Evolutionary conservation across 2,113 vertebrate genomes (phyloP).

Genomic region (Crotalus helleri): DNA sequence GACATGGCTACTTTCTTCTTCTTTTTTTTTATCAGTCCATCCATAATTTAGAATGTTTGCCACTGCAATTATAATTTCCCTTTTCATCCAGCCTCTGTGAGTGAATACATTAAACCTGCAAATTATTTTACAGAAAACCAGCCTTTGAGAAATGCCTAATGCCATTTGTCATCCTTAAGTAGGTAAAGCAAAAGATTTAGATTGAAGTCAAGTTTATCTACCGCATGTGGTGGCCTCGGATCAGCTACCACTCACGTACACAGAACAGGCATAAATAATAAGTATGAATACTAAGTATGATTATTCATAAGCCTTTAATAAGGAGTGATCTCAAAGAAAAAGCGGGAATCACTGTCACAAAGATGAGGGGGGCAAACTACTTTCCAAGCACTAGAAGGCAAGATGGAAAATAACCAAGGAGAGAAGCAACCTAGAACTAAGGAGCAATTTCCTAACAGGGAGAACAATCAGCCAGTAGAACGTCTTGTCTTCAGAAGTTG

Average conservation of each 20-base stretch:
- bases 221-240: not conserved
- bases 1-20: too few species aligned
- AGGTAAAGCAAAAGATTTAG: not conserved
- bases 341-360: not conserved
- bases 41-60: not conserved
- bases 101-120: not conserved
- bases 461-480: accelerated
- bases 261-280: not conserved
- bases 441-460: not conserved
- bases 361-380: not conserved
- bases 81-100: not conserved
- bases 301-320: not conserved
- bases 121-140: not conserved
- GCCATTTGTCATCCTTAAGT: not conserved
- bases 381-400: not conserved
- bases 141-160: not conserved
- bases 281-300: not conserved
- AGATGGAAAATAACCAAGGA: not conserved
- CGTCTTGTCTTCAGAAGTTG: not conserved
- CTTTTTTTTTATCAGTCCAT: not conserved
- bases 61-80: not conserved
- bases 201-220: not conserved
- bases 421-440: not conserved
- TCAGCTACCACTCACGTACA: too few species aligned
- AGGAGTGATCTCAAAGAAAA: not conserved